Conservation (phyloP, 1,140 invertebrate species). For the Papilio dardanus region DNA sequence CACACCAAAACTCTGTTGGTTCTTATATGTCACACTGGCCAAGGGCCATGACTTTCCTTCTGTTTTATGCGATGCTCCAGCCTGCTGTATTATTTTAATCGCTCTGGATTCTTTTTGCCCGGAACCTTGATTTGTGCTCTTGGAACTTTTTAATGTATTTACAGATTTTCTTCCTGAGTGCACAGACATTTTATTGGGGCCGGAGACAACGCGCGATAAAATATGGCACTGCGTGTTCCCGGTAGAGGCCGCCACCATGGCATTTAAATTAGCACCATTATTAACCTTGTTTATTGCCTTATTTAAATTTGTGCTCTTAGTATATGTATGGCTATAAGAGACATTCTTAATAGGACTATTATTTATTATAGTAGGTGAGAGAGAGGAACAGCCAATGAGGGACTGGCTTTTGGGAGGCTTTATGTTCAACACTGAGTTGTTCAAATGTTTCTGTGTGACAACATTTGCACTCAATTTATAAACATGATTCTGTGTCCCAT, state of each 20-base stretch:
- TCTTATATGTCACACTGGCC: conserved; percentile 70
- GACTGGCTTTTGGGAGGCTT: conserved; percentile 73
- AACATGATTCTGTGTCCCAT: conserved; percentile 73
- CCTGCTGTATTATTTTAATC: conserved; percentile 78
- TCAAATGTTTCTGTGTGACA: conserved; percentile 68
- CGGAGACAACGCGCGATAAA: conserved; percentile 74
- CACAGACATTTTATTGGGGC: conserved; percentile 75
- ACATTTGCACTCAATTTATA: conserved; percentile 73
- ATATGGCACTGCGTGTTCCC: conserved; percentile 76
- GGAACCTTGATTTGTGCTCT: conserved; percentile 62
- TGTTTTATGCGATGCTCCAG: conserved; percentile 64
- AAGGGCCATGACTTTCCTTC: conserved; percentile 72
- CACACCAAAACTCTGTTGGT: conserved; percentile 60
- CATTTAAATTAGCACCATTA: conserved; percentile 79
- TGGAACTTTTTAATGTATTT: conserved; percentile 71
- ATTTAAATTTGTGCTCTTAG: conserved; percentile 73
- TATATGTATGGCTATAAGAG: conserved; percentile 71
- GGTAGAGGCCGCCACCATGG: conserved; percentile 72
- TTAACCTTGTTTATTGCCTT: conserved; percentile 72
- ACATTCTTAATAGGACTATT: conserved; percentile 73
- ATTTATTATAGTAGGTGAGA: conserved; percentile 68
- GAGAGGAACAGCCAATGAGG: conserved; percentile 66
- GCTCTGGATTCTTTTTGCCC: conserved; percentile 71
- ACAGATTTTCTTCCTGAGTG: conserved; percentile 74
- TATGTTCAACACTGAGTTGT: conserved; percentile 70